Evolutionary conservation across 1,140 invertebrate genomes (phyloP).

Genomic region (Eciton burchellii): DNA sequence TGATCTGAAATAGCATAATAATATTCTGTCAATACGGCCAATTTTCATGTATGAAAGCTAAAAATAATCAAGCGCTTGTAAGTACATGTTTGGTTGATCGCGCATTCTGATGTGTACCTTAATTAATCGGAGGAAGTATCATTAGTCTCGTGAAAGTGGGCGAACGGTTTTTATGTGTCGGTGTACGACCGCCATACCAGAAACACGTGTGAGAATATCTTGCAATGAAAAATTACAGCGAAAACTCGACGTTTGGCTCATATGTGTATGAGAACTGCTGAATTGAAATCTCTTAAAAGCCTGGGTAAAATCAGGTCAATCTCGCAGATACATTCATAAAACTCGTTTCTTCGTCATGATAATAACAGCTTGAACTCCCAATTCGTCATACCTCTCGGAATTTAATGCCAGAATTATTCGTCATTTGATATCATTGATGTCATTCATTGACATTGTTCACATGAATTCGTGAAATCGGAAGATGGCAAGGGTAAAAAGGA

Average conservation of each 20-base stretch:
- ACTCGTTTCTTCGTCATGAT: background rate
- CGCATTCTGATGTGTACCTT: background rate
- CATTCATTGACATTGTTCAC: no score
- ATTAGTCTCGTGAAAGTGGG: slow-evolving; percentile 45
- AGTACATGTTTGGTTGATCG: background rate
- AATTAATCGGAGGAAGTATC: slow-evolving; percentile 48
- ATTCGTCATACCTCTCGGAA: no score
- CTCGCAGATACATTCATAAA: background rate
- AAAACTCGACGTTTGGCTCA: slow-evolving; percentile 22
- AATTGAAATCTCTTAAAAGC: background rate
- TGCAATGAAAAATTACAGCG: background rate
- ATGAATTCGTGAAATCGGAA: slow-evolving; percentile 12
- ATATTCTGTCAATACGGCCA: background rate
- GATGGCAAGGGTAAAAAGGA: background rate
- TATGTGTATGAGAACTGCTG: slow-evolving; percentile 12
- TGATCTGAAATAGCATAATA: slow-evolving; percentile 75
- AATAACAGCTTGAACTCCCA: no score
- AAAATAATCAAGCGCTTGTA: background rate
- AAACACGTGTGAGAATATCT: slow-evolving; percentile 16
- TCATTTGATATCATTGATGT: background rate
- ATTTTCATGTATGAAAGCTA: background rate
- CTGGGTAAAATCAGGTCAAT: slow-evolving; percentile 7
- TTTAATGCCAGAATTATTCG: no score
- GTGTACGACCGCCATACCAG: slow-evolving; percentile 3
- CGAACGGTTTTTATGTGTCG: slow-evolving; percentile 37